phyloP scores from a whole-genome alignment of 2,113 vertebrate genomes.

The Aegithalos caudatus region DNA sequence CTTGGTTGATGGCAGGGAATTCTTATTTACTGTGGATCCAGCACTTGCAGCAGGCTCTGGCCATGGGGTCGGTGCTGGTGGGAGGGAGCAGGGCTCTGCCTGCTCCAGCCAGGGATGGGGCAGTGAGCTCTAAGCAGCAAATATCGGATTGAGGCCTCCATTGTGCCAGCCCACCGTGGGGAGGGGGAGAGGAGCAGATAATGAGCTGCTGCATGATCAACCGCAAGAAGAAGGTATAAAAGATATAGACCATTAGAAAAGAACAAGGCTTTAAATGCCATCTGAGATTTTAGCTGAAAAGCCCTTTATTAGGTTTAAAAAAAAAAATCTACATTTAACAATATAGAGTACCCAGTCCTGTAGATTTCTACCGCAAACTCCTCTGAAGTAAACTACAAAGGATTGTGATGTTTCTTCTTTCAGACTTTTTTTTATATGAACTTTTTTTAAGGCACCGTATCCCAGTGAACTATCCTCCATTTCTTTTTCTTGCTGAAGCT shows the following conservation, averaged over 20 bases:
- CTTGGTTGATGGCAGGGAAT: neutral
- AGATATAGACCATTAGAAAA: conserved; percentile 29
- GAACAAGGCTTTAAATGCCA: conserved; percentile 53
- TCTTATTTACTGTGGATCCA: neutral
- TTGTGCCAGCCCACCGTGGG: neutral
- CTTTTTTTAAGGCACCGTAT: conserved; percentile 69
- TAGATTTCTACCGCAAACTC: conserved; percentile 44
- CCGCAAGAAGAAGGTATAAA: conserved; percentile 17
- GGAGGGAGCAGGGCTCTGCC: neutral
- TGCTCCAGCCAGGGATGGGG: neutral
- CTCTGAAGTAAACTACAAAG: conserved; percentile 75
- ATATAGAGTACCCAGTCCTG: conserved; percentile 34
- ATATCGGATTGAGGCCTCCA: neutral
- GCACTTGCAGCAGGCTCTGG: rapidly evolving
- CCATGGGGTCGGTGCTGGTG: neutral
- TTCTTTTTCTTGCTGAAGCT: conserved; percentile 77
- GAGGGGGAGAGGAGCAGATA: conserved; percentile 21
- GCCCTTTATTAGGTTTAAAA: conserved; percentile 32
- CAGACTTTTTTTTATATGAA: conserved; percentile 63
- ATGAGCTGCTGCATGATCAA: conserved; percentile 16
- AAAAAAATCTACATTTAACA: conserved; percentile 53
- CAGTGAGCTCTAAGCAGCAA: neutral
- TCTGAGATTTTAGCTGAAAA: conserved; percentile 41
- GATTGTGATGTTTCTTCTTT: conserved; percentile 70
- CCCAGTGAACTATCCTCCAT: conserved; percentile 60